phyloP scores from a whole-genome alignment of 2,113 vertebrate species.

The Benitochromis conjunctus region DNA sequence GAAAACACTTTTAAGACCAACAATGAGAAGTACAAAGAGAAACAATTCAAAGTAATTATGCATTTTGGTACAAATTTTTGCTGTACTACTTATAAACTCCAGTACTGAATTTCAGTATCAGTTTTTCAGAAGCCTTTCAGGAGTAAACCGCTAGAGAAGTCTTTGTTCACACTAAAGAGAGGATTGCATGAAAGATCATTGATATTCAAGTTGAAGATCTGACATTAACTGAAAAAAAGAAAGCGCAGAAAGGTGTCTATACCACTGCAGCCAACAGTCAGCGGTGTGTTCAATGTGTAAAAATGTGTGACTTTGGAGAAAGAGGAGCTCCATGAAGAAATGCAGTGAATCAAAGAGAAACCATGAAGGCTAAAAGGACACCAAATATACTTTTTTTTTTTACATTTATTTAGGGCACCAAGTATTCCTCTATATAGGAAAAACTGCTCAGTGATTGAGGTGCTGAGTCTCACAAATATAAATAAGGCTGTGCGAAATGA shows the following conservation, averaged over 20 bases:
- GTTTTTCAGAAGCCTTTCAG: not conserved
- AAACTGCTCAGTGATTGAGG: not conserved
- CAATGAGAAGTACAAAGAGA: slow-evolving; percentile 14
- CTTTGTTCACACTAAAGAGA: not conserved
- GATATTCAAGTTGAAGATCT: slow-evolving; percentile 1
- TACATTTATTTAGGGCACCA: not conserved
- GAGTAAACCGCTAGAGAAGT: not conserved
- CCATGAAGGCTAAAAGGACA: not conserved
- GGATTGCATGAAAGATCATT: not conserved
- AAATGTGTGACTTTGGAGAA: not conserved
- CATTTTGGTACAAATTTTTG: not conserved
- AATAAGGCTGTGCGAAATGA: no score
- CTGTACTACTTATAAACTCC: not conserved
- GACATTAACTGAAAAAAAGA: not conserved
- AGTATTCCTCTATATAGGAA: not conserved
- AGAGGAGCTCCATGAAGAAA: not conserved
- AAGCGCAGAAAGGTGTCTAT: not conserved
- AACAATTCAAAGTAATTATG: not conserved
- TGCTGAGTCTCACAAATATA: not conserved
- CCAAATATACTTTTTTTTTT: not conserved
- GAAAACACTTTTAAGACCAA: not conserved
- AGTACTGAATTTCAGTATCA: slow-evolving; percentile 27
- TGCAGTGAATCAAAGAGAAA: not conserved
- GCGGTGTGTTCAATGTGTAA: not conserved
- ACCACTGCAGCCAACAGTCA: not conserved